Evolutionary conservation across 1,140 invertebrate genomes (phyloP), one percentile per base, ranked within the genome.

Genomic region (Pseudomyrmex flavicornis): DNA sequence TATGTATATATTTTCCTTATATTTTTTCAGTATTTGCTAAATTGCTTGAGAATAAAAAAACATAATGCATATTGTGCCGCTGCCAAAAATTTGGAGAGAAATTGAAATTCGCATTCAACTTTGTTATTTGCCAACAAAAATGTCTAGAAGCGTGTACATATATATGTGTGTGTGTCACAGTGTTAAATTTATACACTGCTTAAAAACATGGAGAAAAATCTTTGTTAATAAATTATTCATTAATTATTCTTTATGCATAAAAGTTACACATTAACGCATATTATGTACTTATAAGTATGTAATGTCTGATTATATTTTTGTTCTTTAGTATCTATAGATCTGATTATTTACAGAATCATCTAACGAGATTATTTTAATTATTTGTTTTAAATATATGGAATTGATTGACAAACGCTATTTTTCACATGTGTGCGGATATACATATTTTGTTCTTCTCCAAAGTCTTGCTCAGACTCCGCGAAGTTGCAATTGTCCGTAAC

Each of bases 401-500:
- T 46, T 52, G n/a, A 35, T 17, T 52, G 46, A 62, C 15, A 17
- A 17, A 13, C n/a, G 48, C 3, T 4, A n/a, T 8, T 48, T 17
- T 63, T 59, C 12, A 8, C 13, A 35, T 35, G 35, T 35, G 35
- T 35, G 35, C 35, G 35, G 0, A 35, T 35, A 35, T 26, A 26
- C 2, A 26, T 26, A 35, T 35, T 35, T 35, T 0, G 35, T 35
- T 7, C 35, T 35, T 48, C 48, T 70, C 46, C 9, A 17, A 20
- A 70, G 50, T 63, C 54, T 63, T 46, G 13, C 20, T 54, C 13
- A 26, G 44, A 22, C 54, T 35, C 12, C 50, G 56, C 7, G 59
- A 72, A 72, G 73, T 82, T 58, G 54, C 2, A 35, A 72, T 61
- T 70, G 44, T 12, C 15, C 20, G 54, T 17, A 12, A 12, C 22